Evolutionary conservation across 2,888 invertebrate genomes (phyloP), one percentile per base, ranked within the genome.

Genomic region (Eupsilia transversa): DNA sequence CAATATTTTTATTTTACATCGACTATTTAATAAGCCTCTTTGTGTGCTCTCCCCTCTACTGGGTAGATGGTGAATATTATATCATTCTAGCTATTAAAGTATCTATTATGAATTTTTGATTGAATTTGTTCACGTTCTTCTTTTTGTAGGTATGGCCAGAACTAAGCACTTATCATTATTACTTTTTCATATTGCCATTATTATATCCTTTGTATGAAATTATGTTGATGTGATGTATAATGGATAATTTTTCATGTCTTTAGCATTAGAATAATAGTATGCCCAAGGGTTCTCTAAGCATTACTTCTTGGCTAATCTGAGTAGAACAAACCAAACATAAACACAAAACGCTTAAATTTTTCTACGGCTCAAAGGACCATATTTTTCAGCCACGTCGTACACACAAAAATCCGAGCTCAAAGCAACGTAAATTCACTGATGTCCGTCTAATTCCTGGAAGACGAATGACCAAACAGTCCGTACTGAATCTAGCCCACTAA

Each of bases 1-100:
- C 91, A 88, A 93, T 92, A 92, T 93, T 93, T 94, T 93, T 90
- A 91, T 92, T 92, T 91, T 89, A 84, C 91, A 91, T 90, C 88
- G 87, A 86, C 89, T 90, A 93, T 93, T 92, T 93, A 90, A 93
- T 93, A 92, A 90, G 90, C 90, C 86, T 88, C 89, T 90, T 90
- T 91, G 89, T 89, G 80, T 82, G 76, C 66, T 70, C 79, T 76
- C 80, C 75, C 77, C 82, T 82, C 74, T 61, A 41, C 49, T 59
- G 43, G 54, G 63, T 57, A 56, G 73, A 68, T 64, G 77, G 75
- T 79, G 77, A 85, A 88, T 82, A 85, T 88, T 85, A 73, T 66
- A 77, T 72, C 61, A 56, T 20, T 65, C 64, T 52, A 43, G 56
- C 35, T 72, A 80, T 76, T 80, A 64, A 56, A 72, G 33, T 43